These are phyloP conservation scores for Alloplasta piceator DNA, from an alignment of 2,888 invertebrate species.

Conservation along the genomic window DNA sequence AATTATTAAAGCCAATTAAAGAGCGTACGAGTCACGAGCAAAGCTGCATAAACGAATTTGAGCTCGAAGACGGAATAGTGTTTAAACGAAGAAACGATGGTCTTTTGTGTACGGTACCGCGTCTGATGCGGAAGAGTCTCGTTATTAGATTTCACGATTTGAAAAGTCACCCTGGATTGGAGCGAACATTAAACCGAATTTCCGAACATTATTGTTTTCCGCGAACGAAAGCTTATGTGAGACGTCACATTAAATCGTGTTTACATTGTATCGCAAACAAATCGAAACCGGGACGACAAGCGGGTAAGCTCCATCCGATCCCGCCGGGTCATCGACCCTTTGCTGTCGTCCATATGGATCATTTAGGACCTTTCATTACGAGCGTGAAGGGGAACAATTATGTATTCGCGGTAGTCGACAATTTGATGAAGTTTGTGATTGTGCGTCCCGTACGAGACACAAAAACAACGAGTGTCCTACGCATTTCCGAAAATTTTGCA, in stretches of 20 bases:
- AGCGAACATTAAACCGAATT: not conserved
- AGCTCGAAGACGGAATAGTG: not conserved
- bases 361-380: slow-evolving; percentile 62
- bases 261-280: slow-evolving; percentile 58
- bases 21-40: not conserved
- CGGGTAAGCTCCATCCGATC: slow-evolving; percentile 64
- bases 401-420: slow-evolving; percentile 60
- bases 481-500: slow-evolving; percentile 50
- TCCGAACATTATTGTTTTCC: slow-evolving; percentile 8
- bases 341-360: slow-evolving; percentile 59
- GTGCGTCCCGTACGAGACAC: slow-evolving; percentile 14
- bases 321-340: slow-evolving; percentile 59
- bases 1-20: not conserved
- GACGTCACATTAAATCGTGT: slow-evolving; percentile 48
- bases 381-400: slow-evolving; percentile 51
- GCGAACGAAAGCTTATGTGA: not conserved
- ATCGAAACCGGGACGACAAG: slow-evolving; percentile 46
- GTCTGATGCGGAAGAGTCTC: no score
- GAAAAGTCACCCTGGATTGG: slow-evolving; percentile 2
- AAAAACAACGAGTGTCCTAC: slow-evolving; percentile 1
- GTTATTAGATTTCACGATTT: slow-evolving; percentile 5
- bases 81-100: slow-evolving; percentile 21
- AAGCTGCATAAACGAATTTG: not conserved
- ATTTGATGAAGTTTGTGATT: slow-evolving; percentile 23
- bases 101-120: no score